Evolutionary conservation across 2,113 vertebrate genomes (phyloP), one percentile per base, ranked within the genome.

Genomic region (Myanophis thanlyinensis): DNA sequence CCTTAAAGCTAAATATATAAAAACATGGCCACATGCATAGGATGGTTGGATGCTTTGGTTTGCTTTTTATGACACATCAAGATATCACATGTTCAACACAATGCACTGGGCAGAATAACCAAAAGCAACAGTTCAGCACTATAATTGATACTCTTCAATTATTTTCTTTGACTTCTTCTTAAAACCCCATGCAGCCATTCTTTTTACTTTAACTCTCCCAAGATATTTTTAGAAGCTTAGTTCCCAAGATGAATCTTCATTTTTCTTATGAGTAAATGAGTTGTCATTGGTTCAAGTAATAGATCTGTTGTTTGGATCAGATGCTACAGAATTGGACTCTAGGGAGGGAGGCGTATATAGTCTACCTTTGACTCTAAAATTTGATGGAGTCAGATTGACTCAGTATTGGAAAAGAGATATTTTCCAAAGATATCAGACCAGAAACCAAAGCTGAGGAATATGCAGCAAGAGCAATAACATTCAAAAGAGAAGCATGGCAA

Each of bases 81-180:
- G 30, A 92, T 93, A 67, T 2, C 91, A 40, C 40, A 90, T 35
- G 40, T 89, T 86, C 88, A 92, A 13, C 30, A 73, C 25, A 92
- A 91, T 27, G 92, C 35, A 44, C 49, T 93, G 3, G n/a, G 7
- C 46, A 67, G 11, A 67, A 20, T 15, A 35, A 73, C 15, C 67
- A 35, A 73, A 40, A 6, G 67, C 67, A 73, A 40, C 67, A 73
- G 40, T 73, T 73, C n/a, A 73, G 67, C n/a, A 20, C 15, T 18
- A 18, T 73, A 73, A 73, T 49, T 49, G 47, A 87, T 87, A n/a
- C 47, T 4, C 47, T 87, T 87, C n/a, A 35, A 35, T n/a, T 87
- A 51, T 27, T 7, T 53, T 67, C 23, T 52, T 27, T 3, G 12
- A 54, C 40, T 46, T 56, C 40, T 27, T 56, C 12, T 15, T 85